Evolutionary conservation across 2,797 vertebrate genomes (phyloP), one percentile per base, ranked within the genome.

Genomic region (Gymnothorax javanicus): DNA sequence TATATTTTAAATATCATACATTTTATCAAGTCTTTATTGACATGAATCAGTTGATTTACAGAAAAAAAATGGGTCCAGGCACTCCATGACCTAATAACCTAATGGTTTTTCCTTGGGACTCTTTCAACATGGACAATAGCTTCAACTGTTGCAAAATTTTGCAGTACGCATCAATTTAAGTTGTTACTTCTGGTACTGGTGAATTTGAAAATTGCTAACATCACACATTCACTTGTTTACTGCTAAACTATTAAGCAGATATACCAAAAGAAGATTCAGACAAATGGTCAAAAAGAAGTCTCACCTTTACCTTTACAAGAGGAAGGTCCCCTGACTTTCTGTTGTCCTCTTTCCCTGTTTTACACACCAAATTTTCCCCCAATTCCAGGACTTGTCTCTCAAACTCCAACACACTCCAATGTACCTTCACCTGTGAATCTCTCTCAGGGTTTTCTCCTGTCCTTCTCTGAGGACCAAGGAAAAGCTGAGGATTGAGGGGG

Each of bases 401-500:
- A 86, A 12, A 89, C 92, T 92, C 88, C 57, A 89, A 92, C 75
- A 92, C 91, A 93, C 87, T 88, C 89, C 89, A 87, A 90, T 90
- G 89, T 91, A 95, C 93, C 95, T 92, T 88, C 87, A 90, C 92
- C 91, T 91, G 92, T 91, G 89, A 91, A 94, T 94, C 92, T 94
- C 93, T 94, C 91, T 93, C 93, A 93, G 91, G 1, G 33, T 43
- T 91, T 88, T 91, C 83, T 92, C 93, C 90, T 93, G 92, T 89
- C 91, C 91, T 92, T 89, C 87, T 88, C 88, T 85, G 90, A 91
- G 89, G 92, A 92, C 92, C 94, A 94, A 91, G 89, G 92, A 92
- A 92, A 93, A 94, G 94, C 93, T 95, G 92, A 95, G 94, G 95
- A 96, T 96, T 96, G 95, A 91, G 94, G 91, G 88, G 95, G 96